phyloP scores from a whole-genome alignment of 2,888 invertebrate genomes.

The Cyrtodaria siliqua region DNA sequence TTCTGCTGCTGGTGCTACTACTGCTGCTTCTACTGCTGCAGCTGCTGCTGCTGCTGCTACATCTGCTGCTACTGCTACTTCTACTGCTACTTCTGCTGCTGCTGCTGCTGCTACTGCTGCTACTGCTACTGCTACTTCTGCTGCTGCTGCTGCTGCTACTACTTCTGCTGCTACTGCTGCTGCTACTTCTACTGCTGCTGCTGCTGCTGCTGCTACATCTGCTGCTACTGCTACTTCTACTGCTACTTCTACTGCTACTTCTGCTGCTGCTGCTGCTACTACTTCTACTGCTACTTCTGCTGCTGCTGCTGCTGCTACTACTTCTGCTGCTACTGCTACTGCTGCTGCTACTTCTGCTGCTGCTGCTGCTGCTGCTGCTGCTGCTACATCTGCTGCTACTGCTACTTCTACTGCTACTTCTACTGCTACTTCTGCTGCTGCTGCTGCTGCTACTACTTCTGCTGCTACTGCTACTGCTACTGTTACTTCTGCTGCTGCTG shows the following conservation, averaged over 20 bases:
- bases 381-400: constrained; percentile 20
- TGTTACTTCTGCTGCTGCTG: constrained; percentile 3
- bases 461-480: constrained; percentile 13
- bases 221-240: constrained; percentile 8
- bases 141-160: constrained; percentile 9
- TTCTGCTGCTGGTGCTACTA: constrained; percentile 5
- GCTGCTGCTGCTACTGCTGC: too few relatives aligned
- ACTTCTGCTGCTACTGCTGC: constrained; percentile 10
- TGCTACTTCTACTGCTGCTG: constrained; percentile 12
- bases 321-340: constrained; percentile 15
- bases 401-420: constrained; percentile 19
- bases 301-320: constrained; percentile 17
- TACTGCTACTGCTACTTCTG: background rate
- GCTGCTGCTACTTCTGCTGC: constrained; percentile 26
- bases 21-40: constrained; percentile 3
- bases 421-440: background rate
- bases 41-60: too few relatives aligned
- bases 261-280: constrained; percentile 15
- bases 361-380: constrained; percentile 10
- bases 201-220: constrained; percentile 18
- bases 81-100: constrained; percentile 8
- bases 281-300: constrained; percentile 19
- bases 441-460: constrained; percentile 9
- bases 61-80: too few relatives aligned
- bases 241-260: constrained; percentile 12